Evolutionary conservation across 2,888 invertebrate species (phyloP), one percentile per base, ranked within the genome.

Genomic region (Gasteruption jaculator): DNA sequence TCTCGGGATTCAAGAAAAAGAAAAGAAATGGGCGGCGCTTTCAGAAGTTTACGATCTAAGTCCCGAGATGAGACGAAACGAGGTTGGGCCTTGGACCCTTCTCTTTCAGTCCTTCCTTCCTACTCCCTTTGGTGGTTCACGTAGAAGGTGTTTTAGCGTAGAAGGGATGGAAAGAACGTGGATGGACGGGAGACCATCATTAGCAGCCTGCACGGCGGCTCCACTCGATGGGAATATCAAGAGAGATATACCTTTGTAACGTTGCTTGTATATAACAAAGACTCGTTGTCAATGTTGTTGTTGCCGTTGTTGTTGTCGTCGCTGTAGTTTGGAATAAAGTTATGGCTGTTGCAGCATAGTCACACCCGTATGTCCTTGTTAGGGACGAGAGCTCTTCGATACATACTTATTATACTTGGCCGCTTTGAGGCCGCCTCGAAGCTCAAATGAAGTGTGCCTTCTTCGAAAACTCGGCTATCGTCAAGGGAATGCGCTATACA

Each of bases 1-100:
- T 30, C 39, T 29, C 46, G 56, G 57, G 59, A 59, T 59, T n/a
- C n/a, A n/a, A n/a, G n/a, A n/a, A n/a, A n/a, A n/a, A n/a, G n/a
- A n/a, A 64, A 68, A 68, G 67, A 68, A 68, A 68, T 68, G 68
- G 68, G 68, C 68, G 68, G 68, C 57, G 65, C 67, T 52, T 65
- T 65, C n/a, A 64, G 60, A 65, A 58, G 57, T 61, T 52, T n/a
- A 46, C 48, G 53, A 57, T 59, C 56, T 55, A 57, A 54, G 48
- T 49, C 48, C 49, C 46, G 35, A 41, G 51, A 53, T 46, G 49
- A 48, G 48, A 45, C 44, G 45, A 41, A 56, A 43, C 58, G 54
- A 64, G 63, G 63, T 49, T 54, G 63, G 60, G 60, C 59, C 60
- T 61, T 57, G 57, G 57, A 57, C 54, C 51, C 48, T 50, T 32